Conservation (phyloP, 2,113 vertebrate species). For the Archilochus colubris region DNA sequence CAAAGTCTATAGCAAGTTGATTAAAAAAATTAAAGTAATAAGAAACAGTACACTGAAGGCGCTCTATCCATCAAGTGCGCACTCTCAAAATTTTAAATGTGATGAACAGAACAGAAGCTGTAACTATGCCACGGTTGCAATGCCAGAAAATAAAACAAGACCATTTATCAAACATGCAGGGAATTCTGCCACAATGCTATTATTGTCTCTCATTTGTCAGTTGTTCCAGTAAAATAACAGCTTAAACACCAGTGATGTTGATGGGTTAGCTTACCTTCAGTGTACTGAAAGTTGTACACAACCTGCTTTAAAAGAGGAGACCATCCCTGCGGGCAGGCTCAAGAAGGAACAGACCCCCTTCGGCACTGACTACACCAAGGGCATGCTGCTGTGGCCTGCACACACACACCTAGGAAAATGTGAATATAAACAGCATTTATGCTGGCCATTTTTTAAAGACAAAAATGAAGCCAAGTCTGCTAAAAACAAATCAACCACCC, state of each 20-base stretch:
- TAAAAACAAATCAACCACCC: slow-evolving; percentile 85
- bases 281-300: slow-evolving; percentile 92
- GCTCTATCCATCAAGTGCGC: slow-evolving; percentile 83
- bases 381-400: slow-evolving; percentile 89
- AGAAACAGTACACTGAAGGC: slow-evolving; percentile 93
- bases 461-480: slow-evolving; percentile 86
- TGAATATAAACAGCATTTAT: slow-evolving; percentile 95
- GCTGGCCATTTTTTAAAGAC: slow-evolving; percentile 85
- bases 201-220: slow-evolving; percentile 76
- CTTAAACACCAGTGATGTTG: slow-evolving; percentile 83
- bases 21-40: slow-evolving; percentile 80
- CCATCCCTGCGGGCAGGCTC: slow-evolving; percentile 91
- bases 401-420: slow-evolving; percentile 91
- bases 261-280: slow-evolving; percentile 94
- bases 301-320: slow-evolving; percentile 93
- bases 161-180: slow-evolving; percentile 82
- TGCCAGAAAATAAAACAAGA: slow-evolving; percentile 79
- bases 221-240: slow-evolving; percentile 80
- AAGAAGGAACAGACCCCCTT: slow-evolving; percentile 89
- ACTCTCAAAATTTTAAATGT: slow-evolving; percentile 68
- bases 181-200: slow-evolving; percentile 79
- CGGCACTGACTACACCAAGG: slow-evolving; percentile 91
- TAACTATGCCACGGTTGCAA: slow-evolving; percentile 78
- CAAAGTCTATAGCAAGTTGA: slow-evolving; percentile 85
- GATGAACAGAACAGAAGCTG: slow-evolving; percentile 79